These are phyloP conservation scores for Drosophila novamexicana DNA, from an alignment of 1,140 invertebrate species.

Conservation along the genomic window DNA sequence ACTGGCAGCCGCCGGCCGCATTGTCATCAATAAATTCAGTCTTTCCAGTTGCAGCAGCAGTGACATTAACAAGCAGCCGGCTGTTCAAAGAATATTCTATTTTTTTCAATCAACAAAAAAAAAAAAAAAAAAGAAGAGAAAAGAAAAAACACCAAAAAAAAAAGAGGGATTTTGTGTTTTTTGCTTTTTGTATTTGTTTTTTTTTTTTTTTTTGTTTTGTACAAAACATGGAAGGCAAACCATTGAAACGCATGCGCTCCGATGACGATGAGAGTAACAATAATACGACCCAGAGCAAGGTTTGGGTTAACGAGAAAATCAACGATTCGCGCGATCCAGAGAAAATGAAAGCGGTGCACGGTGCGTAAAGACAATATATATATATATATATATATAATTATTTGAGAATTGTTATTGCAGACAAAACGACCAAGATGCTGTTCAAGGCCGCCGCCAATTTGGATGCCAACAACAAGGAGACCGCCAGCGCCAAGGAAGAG, in stretches of 20 bases:
- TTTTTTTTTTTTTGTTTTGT: not conserved
- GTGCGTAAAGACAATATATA: conserved; percentile 23
- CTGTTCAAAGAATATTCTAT: not conserved
- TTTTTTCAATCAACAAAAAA: not conserved
- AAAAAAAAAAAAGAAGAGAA: not conserved
- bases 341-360: conserved; percentile 71
- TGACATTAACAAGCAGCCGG: conserved; percentile 4
- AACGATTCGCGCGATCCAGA: conserved; percentile 47
- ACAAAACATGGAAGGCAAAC: conserved; percentile 46
- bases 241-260: conserved; percentile 61
- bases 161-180: no score
- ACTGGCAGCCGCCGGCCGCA: not conserved
- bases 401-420: conserved; percentile 16
- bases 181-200: no score
- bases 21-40: not conserved
- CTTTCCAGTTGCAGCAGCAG: conserved; percentile 10
- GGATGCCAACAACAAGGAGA: not conserved
- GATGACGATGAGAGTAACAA: conserved; percentile 59
- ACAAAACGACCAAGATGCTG: conserved; percentile 67
- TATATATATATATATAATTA: no score
- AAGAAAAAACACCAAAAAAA: not conserved
- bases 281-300: conserved; percentile 59
- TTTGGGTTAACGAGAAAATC: conserved; percentile 65
- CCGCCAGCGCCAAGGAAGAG: not conserved
- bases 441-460: conserved; percentile 54